Evolutionary conservation across 2,113 vertebrate genomes (phyloP).

Genomic region (Pollimyrus isidori): DNA sequence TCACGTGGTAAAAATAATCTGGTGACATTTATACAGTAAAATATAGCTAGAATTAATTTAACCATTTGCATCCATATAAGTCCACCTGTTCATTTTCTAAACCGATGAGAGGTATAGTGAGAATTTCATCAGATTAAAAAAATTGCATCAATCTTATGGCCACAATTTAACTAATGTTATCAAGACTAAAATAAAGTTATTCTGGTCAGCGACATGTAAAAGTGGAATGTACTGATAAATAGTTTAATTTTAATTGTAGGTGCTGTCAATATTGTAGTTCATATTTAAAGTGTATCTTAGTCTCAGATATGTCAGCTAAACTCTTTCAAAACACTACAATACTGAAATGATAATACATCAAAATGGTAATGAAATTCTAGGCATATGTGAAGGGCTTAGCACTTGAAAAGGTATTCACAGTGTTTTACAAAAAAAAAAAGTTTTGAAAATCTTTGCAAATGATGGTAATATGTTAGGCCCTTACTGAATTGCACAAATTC

Average conservation of each 20-base stretch:
- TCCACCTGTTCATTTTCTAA: background rate
- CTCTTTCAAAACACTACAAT: background rate
- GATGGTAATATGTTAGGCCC: background rate
- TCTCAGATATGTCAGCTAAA: background rate
- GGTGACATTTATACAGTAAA: background rate
- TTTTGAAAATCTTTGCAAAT: background rate
- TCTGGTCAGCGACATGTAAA: background rate
- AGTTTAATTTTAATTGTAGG: background rate
- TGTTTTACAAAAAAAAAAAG: background rate
- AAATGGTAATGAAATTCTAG: background rate
- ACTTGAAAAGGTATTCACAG: background rate
- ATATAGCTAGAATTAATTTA: background rate
- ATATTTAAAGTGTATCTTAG: background rate
- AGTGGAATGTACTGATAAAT: background rate
- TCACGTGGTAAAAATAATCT: background rate
- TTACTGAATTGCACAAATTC: background rate
- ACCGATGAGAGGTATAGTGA: background rate
- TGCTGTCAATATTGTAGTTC: background rate
- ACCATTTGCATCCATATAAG: background rate
- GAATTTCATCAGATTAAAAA: background rate
- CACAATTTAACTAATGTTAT: background rate
- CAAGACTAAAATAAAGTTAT: background rate
- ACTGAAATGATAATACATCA: background rate
- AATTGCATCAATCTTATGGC: background rate
- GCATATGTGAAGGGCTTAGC: background rate